phyloP scores from a whole-genome alignment of 2,888 invertebrate species.

The Ennomos fuscantarius region DNA sequence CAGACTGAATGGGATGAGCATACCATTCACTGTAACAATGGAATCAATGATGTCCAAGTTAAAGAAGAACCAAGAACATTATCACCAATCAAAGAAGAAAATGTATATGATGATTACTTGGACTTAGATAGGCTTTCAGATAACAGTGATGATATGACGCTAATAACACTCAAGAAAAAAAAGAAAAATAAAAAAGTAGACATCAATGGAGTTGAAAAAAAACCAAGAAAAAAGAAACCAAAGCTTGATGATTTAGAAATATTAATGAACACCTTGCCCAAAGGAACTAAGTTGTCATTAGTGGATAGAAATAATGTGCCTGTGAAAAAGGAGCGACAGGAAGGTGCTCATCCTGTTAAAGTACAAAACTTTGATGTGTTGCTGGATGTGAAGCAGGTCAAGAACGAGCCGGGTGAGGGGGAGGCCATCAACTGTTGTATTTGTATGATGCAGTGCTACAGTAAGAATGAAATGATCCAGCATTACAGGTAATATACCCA shows the following conservation, averaged over 20 bases:
- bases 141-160: constrained; percentile 66
- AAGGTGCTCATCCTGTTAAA: neutral
- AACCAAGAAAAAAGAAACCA: constrained; percentile 47
- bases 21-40: neutral
- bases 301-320: constrained; percentile 28
- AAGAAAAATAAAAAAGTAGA: constrained; percentile 51
- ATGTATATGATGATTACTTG: constrained; percentile 42
- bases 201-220: constrained; percentile 50
- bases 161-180: constrained; percentile 62
- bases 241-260: constrained; percentile 50
- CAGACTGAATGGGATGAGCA: constrained; percentile 57
- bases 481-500: constrained; percentile 69
- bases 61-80: constrained; percentile 60
- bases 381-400: constrained; percentile 41
- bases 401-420: constrained; percentile 47
- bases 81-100: constrained; percentile 59
- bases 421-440: constrained; percentile 69
- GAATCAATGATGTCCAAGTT: constrained; percentile 39
- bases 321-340: constrained; percentile 3
- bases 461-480: constrained; percentile 58
- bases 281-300: constrained; percentile 42
- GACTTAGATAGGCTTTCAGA: constrained; percentile 54
- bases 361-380: constrained; percentile 11
- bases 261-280: constrained; percentile 42
- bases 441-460: constrained; percentile 63